Conservation (phyloP, 2,797 vertebrate species). For the Phylloscopus collybita region DNA sequence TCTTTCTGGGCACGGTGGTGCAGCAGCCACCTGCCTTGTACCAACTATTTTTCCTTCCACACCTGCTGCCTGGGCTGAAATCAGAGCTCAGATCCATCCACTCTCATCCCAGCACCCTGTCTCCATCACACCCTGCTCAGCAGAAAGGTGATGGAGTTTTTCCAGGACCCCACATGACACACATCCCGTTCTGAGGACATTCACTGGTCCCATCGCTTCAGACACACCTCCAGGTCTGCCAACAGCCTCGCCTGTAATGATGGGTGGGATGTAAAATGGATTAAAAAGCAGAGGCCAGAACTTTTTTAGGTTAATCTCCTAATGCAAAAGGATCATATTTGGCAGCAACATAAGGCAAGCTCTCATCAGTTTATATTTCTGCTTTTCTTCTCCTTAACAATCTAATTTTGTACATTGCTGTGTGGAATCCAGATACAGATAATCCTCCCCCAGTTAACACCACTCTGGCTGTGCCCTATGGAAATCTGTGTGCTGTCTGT, state of each 20-base stretch:
- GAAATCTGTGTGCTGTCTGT: not conserved
- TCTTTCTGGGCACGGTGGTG: accelerated
- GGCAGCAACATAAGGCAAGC: conserved; percentile 10
- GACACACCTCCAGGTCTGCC: not conserved
- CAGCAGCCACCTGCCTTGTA: not conserved
- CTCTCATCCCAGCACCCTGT: not conserved
- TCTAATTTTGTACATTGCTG: not conserved
- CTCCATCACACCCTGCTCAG: not conserved
- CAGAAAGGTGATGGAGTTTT: not conserved
- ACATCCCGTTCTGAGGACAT: not conserved
- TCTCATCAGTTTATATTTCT: conserved; percentile 33
- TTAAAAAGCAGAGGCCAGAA: conserved; percentile 1
- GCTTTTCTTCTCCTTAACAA: conserved; percentile 22
- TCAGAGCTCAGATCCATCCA: not conserved
- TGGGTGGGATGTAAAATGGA: not conserved
- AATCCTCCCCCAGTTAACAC: not conserved
- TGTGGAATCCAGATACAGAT: not conserved
- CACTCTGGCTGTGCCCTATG: not conserved
- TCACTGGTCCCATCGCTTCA: not conserved
- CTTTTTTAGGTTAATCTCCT: conserved; percentile 28
- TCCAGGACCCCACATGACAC: not conserved
- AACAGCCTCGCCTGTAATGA: not conserved
- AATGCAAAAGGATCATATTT: conserved; percentile 10
- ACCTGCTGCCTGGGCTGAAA: not conserved
- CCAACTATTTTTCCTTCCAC: not conserved